Base-by-base conservation (phyloP, 2,113 vertebrate species). In the Hemichromis elongatus region DNA sequence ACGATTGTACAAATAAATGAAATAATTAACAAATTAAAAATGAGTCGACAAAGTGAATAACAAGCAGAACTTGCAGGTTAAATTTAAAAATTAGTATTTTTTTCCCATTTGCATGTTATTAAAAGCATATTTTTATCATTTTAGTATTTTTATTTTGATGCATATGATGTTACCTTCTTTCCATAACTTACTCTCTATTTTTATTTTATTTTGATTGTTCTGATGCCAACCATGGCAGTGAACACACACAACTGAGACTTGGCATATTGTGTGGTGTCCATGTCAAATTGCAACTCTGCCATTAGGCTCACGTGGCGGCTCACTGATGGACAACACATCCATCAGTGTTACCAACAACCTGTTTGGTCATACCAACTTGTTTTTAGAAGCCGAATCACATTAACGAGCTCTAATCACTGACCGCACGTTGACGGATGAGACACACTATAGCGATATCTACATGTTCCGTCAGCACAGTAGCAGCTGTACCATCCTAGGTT, bases 301-400 rank as follows among this genome's bases (percentile, higher is more conserved):
- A 16, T 89, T 42, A 63, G 56, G 42, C 33, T 83, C 80, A 89
- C 33, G 3, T 86, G 88, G 84, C 47, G 52, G 80, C 84, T 88
- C 82, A 42, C 79, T 73, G 90, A 73, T 53, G 12, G 50, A 81
- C 63, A 77, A 88, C 77, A 80, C 66, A 82, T 42, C 35, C 79
- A 45, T 55, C 82, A 21, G 78, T 61, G 77, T 88, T 70, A 59
- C 81, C 79, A 33, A 42, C 70, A 57, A 84, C 78, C 68, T 42
- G 28, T 86, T 61, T 28, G 68, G 70, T 86, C 73, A 37, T 14
- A 70, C 85, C 85, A 82, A 57, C 83, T 92, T 90, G 86, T 90
- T 92, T 89, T 89, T 92, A 92, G 83, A 86, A 89, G 77, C 87
- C 78, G 81, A 92, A 81, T 86, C 24, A n/a, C 81, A 88, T 90